Conservation (phyloP, 2,797 vertebrate species). For the Vespertilio murinus region DNA sequence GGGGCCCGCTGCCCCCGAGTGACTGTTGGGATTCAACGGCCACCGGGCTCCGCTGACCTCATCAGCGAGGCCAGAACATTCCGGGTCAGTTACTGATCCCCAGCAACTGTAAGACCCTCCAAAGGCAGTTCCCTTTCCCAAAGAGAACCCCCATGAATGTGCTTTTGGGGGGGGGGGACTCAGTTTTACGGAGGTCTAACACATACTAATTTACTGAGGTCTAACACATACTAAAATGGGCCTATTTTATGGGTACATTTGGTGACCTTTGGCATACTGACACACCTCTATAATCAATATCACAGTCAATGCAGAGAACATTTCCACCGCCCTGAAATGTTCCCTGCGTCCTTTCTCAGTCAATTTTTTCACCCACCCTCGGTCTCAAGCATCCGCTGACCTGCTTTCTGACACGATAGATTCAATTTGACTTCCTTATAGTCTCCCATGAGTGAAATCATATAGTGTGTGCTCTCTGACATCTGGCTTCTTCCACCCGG, state of each 20-base stretch:
- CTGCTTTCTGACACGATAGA: background rate
- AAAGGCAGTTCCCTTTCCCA: background rate
- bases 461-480: background rate
- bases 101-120: background rate
- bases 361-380: background rate
- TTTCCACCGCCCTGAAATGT: background rate
- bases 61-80: background rate
- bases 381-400: background rate
- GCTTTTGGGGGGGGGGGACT: background rate
- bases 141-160: background rate
- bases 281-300: background rate
- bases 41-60: slow-evolving; percentile 15
- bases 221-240: background rate
- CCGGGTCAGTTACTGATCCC: background rate
- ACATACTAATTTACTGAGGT: background rate
- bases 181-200: background rate
- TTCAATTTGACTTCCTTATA: background rate
- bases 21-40: slow-evolving; percentile 33
- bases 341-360: background rate
- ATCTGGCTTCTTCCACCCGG: background rate
- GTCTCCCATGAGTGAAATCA: background rate
- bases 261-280: background rate
- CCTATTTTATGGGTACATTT: background rate
- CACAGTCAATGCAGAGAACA: background rate
- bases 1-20: background rate